These are phyloP conservation scores for Himalopsyche japonica DNA, from an alignment of 2,888 invertebrate genomes.

Conservation along the genomic window DNA sequence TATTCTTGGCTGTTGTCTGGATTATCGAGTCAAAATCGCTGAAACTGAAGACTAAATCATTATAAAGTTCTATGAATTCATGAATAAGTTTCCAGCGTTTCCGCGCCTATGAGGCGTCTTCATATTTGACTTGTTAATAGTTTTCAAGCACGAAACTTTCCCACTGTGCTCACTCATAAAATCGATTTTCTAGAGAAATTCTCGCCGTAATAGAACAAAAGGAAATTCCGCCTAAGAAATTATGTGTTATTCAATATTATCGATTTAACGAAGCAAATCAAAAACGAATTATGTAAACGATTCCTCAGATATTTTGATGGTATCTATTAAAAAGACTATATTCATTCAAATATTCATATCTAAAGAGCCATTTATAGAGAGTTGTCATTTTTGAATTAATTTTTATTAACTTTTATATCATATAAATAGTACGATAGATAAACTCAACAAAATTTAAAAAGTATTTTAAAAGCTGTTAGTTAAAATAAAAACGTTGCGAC, in stretches of 20 bases:
- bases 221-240: not conserved
- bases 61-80: conserved; percentile 28
- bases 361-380: no score
- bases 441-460: no score
- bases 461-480: no score
- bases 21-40: not conserved
- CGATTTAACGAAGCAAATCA: not conserved
- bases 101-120: not conserved
- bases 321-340: no score
- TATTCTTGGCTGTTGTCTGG: not conserved
- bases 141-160: conserved; percentile 2
- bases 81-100: conserved; percentile 23
- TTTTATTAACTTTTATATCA: no score
- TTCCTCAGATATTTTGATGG: no score
- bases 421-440: no score
- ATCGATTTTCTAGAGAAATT: not conserved
- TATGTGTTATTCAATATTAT: not conserved
- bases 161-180: not conserved
- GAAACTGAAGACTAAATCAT: conserved; percentile 18
- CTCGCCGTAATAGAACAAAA: not conserved
- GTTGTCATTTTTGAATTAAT: no score
- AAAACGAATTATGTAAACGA: not conserved
- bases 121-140: conserved; percentile 10
- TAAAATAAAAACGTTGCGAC: no score
- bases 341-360: no score